Percentiles rank a stretch among this genome's conserved stretches.
Conservation (phyloP, 2,113 vertebrate species). For the Pogona vitticeps region DNA sequence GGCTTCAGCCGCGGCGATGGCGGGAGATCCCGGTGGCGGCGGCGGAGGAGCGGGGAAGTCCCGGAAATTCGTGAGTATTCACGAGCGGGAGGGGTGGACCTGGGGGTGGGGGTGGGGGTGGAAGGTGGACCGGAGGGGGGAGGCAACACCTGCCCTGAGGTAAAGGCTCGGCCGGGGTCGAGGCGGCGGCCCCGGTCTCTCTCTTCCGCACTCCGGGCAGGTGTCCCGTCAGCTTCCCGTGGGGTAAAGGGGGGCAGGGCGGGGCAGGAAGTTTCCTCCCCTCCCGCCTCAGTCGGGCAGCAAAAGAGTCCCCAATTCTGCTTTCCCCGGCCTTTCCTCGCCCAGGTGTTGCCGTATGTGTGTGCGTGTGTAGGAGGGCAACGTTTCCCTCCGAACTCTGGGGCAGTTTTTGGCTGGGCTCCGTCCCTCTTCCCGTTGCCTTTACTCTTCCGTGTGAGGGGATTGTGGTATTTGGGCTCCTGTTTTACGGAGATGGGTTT, state of each 20-base stretch:
- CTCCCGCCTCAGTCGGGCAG: background rate
- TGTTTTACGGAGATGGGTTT: too few species aligned
- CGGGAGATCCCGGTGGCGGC: background rate
- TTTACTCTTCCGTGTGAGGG: too few species aligned
- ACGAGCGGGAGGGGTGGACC: background rate
- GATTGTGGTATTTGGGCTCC: too few species aligned
- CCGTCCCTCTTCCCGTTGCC: too few species aligned
- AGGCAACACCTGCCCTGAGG: background rate
- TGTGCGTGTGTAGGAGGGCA: too few species aligned
- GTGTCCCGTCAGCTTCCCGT: background rate
- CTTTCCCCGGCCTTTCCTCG: too few species aligned
- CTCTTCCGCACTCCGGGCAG: background rate
- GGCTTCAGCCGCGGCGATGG: background rate
- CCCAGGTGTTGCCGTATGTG: too few species aligned
- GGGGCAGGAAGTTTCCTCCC: background rate
- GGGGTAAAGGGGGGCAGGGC: too few species aligned
- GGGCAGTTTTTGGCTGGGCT: too few species aligned
- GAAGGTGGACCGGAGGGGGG: background rate
- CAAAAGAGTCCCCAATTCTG: too few species aligned
- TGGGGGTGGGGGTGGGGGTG: background rate
- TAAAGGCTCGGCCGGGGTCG: background rate
- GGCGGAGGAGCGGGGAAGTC: slow-evolving; percentile 22
- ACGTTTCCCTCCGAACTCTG: too few species aligned
- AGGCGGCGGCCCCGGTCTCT: background rate
- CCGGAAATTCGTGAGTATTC: slow-evolving; percentile 49